These are phyloP conservation scores for Hassar affinis DNA, from an alignment of 2,113 vertebrate genomes.

Conservation along the genomic window DNA sequence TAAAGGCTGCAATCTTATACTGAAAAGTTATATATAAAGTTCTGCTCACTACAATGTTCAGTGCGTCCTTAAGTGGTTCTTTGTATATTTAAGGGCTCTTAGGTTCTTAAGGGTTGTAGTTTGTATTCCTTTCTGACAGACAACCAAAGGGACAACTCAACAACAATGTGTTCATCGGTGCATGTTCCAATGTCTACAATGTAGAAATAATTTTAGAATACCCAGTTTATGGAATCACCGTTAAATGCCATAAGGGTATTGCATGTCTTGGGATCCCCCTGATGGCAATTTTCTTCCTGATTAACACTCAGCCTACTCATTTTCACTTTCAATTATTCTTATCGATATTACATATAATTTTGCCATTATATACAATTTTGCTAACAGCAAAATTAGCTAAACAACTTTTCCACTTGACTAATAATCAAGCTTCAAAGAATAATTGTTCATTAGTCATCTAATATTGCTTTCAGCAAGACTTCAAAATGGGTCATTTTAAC, in stretches of 20 bases:
- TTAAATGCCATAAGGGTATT: neutral
- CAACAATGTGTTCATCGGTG: too few relatives aligned
- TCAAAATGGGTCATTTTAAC: neutral
- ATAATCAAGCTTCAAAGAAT: neutral
- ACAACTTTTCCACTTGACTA: neutral
- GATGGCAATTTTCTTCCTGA: neutral
- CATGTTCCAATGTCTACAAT: neutral
- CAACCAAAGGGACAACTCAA: neutral
- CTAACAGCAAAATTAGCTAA: neutral
- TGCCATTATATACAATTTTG: neutral
- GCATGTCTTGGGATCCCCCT: neutral
- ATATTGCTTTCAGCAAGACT: neutral
- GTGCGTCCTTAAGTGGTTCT: neutral
- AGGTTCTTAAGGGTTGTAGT: neutral
- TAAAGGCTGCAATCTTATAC: neutral
- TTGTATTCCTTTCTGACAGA: neutral
- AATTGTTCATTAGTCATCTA: neutral
- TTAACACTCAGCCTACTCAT: neutral
- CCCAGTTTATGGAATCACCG: neutral
- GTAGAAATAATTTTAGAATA: neutral
- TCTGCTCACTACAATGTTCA: neutral
- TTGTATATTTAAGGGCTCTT: neutral
- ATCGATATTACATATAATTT: neutral
- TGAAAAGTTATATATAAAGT: too few relatives aligned
- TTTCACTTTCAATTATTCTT: neutral